Evolutionary conservation across 23 tunicate genomes (phyloP).

Genomic region (Trididemnum nubilum): DNA sequence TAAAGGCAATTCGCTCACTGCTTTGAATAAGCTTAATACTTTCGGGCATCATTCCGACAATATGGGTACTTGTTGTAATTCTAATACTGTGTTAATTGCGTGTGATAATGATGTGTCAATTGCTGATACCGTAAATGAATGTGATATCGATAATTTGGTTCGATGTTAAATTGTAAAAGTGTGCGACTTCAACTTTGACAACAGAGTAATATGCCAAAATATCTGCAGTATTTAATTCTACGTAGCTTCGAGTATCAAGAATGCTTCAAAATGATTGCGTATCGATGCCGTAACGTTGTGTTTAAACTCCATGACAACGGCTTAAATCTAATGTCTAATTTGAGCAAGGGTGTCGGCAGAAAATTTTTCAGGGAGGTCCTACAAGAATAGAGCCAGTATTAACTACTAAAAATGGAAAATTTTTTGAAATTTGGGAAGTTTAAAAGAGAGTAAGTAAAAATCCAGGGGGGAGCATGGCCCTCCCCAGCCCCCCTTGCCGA

Average conservation of each 20-base stretch:
- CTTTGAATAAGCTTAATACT: background rate
- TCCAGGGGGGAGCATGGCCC: too few species aligned
- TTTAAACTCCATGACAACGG: background rate
- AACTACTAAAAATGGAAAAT: too few species aligned
- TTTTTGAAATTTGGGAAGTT: too few species aligned
- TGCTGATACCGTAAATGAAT: too few species aligned
- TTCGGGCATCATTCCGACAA: background rate
- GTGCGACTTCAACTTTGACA: background rate
- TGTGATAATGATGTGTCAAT: background rate
- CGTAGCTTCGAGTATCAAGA: background rate
- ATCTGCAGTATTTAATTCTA: background rate
- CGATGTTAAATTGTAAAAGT: background rate
- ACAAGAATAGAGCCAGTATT: too few species aligned
- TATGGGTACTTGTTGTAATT: background rate
- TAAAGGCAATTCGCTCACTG: background rate
- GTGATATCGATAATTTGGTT: background rate
- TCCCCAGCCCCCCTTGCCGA: too few species aligned
- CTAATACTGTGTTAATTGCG: background rate
- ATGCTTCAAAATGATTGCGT: slow-evolving; percentile 17
- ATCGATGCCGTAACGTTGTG: slow-evolving; percentile 14
- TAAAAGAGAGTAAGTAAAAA: too few species aligned
- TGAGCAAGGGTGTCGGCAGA: background rate
- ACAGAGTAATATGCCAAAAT: slow-evolving; percentile 1
- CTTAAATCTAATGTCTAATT: background rate
- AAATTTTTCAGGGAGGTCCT: too few species aligned